Evolutionary conservation across 1,140 invertebrate species (phyloP).

Genomic region (Bombus waltoni): DNA sequence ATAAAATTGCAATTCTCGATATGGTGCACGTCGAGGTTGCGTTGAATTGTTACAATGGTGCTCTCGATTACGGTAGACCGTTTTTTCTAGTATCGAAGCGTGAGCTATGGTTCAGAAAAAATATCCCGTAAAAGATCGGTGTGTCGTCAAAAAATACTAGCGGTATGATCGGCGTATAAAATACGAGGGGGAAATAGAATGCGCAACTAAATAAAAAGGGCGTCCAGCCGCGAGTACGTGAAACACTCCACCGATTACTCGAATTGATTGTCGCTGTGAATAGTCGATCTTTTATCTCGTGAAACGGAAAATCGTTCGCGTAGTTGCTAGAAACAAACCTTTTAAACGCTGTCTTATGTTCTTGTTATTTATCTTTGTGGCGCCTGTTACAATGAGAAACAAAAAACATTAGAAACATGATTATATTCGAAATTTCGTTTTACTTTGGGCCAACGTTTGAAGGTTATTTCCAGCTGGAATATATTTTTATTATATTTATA

Average conservation of each 20-base stretch:
- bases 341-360: neutral
- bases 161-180: neutral
- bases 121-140: neutral
- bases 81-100: neutral
- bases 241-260: conserved; percentile 4
- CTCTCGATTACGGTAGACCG: neutral
- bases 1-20: neutral
- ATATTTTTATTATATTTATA: no score
- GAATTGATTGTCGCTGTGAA: neutral
- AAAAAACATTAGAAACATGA: neutral
- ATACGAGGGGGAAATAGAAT: neutral
- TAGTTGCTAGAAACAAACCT: neutral
- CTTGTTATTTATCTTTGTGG: neutral
- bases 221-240: neutral
- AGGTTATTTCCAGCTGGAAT: neutral
- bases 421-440: neutral
- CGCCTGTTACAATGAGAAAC: no score
- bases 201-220: conserved; percentile 3
- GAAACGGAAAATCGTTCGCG: neutral
- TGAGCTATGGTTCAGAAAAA: neutral
- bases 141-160: neutral
- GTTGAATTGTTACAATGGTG: neutral
- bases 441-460: neutral
- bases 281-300: neutral
- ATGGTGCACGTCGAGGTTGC: neutral